Conservation (phyloP, 2,797 vertebrate genomes). For the Moxostoma hubbsi region DNA sequence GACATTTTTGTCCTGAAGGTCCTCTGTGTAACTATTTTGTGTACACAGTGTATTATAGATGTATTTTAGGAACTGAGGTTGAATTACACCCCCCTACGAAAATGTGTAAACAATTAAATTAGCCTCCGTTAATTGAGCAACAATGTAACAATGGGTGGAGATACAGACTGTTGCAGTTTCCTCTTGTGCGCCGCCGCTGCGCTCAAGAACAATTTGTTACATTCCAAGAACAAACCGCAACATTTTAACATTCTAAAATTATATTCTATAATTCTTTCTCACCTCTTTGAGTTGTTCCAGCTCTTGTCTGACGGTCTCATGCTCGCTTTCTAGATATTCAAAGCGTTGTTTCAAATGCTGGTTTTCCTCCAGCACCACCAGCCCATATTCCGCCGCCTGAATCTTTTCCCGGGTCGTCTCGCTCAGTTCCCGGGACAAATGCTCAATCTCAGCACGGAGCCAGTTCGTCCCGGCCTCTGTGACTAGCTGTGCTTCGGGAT, state of each 20-base stretch:
- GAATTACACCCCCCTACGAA: too few species aligned
- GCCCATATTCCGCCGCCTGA: conserved; percentile 96
- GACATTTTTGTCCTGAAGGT: too few species aligned
- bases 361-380: conserved; percentile 97
- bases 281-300: conserved; percentile 96
- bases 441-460: conserved; percentile 86
- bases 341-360: conserved; percentile 92
- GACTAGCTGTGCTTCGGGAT: conserved; percentile 84
- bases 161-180: background rate
- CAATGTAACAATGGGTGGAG: conserved; percentile 26
- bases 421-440: conserved; percentile 88
- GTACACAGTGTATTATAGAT: too few species aligned
- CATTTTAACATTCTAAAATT: background rate
- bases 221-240: background rate
- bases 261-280: conserved; percentile 41
- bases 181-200: background rate
- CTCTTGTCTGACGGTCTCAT: conserved; percentile 88
- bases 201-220: background rate
- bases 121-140: background rate
- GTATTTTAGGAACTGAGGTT: too few species aligned
- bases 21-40: too few species aligned
- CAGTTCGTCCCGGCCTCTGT: conserved; percentile 86
- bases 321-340: conserved; percentile 91
- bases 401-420: conserved; percentile 96
- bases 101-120: background rate